A percentile compares a stretch with the other conserved stretches of the same genome.
phyloP scores from a whole-genome alignment of 2,888 invertebrate genomes.

The Homarus gammarus region DNA sequence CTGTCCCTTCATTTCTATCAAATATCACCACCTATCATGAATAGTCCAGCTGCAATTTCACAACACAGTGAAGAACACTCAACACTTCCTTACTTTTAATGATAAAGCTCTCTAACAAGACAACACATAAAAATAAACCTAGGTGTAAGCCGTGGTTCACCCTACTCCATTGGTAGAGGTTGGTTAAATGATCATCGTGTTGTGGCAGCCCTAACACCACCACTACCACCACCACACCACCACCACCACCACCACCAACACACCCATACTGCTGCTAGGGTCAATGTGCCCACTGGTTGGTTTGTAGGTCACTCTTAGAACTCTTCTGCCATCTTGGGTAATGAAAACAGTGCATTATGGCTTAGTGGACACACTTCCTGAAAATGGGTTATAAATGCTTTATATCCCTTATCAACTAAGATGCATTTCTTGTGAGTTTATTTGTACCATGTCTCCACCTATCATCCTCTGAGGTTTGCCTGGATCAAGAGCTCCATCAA shows the following conservation, averaged over 20 bases:
- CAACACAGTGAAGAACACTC: slow-evolving; percentile 10
- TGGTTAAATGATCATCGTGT: slow-evolving; percentile 11
- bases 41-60: not conserved
- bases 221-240: slow-evolving; percentile 52
- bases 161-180: slow-evolving; percentile 4
- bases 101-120: slow-evolving; percentile 38
- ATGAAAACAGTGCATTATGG: not conserved
- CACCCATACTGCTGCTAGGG: slow-evolving; percentile 46
- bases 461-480: slow-evolving; percentile 41
- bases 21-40: not conserved
- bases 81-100: slow-evolving; percentile 26
- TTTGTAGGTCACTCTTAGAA: slow-evolving; percentile 39
- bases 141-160: slow-evolving; percentile 31
- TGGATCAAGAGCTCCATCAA: not conserved
- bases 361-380: slow-evolving; percentile 8
- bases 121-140: slow-evolving; percentile 36
- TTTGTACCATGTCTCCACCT: slow-evolving; percentile 20
- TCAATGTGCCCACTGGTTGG: slow-evolving; percentile 37
- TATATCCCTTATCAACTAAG: slow-evolving; percentile 22
- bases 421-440: slow-evolving; percentile 18
- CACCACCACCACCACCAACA: slow-evolving; percentile 45
- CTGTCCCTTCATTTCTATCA: slow-evolving; percentile 1
- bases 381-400: slow-evolving; percentile 25
- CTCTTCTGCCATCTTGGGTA: slow-evolving; percentile 5
- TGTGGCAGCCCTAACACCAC: slow-evolving; percentile 25